Evolutionary conservation across 92 coral and sea anemone species (phyloP), one percentile per base, ranked within the genome.

Genomic region (Hydrozoanthus gracilis): DNA sequence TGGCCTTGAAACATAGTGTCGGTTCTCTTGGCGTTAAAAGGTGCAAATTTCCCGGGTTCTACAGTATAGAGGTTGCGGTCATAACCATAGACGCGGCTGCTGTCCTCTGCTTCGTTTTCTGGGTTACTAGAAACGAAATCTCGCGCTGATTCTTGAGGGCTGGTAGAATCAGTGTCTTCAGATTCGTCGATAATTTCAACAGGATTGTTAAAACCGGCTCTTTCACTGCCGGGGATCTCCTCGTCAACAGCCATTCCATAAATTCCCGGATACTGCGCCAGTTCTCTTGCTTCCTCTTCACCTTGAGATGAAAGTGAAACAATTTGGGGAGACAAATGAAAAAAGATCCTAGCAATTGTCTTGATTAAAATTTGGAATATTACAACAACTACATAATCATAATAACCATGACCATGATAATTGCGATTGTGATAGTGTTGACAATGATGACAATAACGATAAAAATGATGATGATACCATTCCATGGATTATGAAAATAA

Each of bases 1-100:
- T 95, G 98, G 48, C 95, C 95, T 62, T 92, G 89, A 83, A 83
- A 82, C 54, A 89, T 89, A 60, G 94, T 94, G 75, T 89, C 92
- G 15, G 89, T 77, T 78, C 92, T 82, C 44, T 92, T 91, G 82
- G 89, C 91, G 71, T 86, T 87, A 87, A 88, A 87, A 52, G 89
- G 68, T 55, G 77, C 86, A 90, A 89, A 78, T 74, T 61, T 73
- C 47, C 71, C 85, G 2, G 77, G 89, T 69, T 71, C 45, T 44
- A 69, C 82, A 62, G 82, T 83, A 51, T 86, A 91, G 4, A 86
- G 83, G 13, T 92, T 91, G 45, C 94, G 92, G 80, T 95, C 98
- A 83, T 93, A 96, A 3, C 96, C 99, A 76, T 88, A 91, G 6
- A 92, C 93, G 54, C 91, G 91, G 67, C 89, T 83, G 75, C 88